Percentiles rank a stretch among this genome's conserved stretches.
Conservation (phyloP, 2,888 invertebrate genomes). For the Bombylius major region DNA sequence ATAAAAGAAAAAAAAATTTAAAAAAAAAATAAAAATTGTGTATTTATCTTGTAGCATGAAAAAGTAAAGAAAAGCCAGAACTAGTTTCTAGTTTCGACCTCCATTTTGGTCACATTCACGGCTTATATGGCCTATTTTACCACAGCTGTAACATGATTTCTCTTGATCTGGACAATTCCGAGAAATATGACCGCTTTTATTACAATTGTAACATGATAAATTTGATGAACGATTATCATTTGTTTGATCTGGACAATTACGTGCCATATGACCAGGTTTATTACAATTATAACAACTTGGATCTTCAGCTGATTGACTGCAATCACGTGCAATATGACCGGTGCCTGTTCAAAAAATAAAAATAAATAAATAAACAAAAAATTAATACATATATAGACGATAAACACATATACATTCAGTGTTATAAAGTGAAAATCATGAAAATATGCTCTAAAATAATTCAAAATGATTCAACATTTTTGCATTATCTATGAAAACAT, state of each 20-base stretch:
- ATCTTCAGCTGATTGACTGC: slow-evolving; percentile 67
- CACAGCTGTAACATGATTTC: slow-evolving; percentile 86
- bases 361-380: neutral
- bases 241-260: slow-evolving; percentile 61
- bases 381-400: neutral
- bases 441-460: no score
- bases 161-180: slow-evolving; percentile 70
- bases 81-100: slow-evolving; percentile 30
- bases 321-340: slow-evolving; percentile 89
- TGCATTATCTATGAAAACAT: no score
- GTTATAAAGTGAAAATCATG: no score
- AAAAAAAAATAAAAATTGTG: slow-evolving; percentile 1
- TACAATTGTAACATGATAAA: slow-evolving; percentile 84
- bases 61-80: neutral
- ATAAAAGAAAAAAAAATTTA: neutral
- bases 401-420: neutral
- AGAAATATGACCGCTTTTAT: slow-evolving; percentile 85
- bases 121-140: slow-evolving; percentile 81
- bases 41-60: neutral
- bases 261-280: slow-evolving; percentile 82
- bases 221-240: slow-evolving; percentile 32
- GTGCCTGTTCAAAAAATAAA: slow-evolving; percentile 40
- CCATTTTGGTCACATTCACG: slow-evolving; percentile 76
- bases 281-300: slow-evolving; percentile 75
- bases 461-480: neutral